These are phyloP conservation scores for Catotricha subobsoleta DNA, from an alignment of 2,888 invertebrate species.

Conservation along the genomic window DNA sequence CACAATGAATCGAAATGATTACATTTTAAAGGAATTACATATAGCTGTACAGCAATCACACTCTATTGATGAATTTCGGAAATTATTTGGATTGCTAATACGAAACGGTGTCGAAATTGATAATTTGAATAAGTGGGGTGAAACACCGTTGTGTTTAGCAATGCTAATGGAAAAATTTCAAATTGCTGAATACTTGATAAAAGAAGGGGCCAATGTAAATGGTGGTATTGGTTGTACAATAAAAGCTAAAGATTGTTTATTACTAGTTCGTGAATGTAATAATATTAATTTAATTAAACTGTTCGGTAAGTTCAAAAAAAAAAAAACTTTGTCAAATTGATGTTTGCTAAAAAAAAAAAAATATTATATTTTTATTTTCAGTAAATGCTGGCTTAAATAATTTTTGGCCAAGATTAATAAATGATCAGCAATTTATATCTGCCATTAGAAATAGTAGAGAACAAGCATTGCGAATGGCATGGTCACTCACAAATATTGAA, in stretches of 20 bases:
- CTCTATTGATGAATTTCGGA: constrained; percentile 16
- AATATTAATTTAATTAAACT: constrained; percentile 19
- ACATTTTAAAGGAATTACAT: constrained; percentile 16
- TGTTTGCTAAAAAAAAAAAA: background rate
- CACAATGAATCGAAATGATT: constrained; percentile 40
- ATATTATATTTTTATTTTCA: constrained; percentile 10
- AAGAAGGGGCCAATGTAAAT: constrained; percentile 23
- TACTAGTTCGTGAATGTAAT: constrained; percentile 14
- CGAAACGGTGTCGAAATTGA: constrained; percentile 41
- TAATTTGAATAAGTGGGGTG: constrained; percentile 43
- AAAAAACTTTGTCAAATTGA: background rate
- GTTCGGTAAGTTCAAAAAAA: constrained; percentile 18
- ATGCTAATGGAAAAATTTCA: constrained; percentile 23
- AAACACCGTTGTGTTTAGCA: constrained; percentile 49
- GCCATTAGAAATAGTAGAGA: no score
- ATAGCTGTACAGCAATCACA: constrained; percentile 21
- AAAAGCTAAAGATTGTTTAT: constrained; percentile 19
- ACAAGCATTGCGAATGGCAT: no score
- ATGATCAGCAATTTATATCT: no score
- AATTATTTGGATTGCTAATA: constrained; percentile 19
- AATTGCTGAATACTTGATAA: constrained; percentile 23
- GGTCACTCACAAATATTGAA: no score
- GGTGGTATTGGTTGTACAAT: constrained; percentile 20
- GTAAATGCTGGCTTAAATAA: constrained; percentile 21
- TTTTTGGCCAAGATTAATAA: constrained; percentile 4